A percentile compares a stretch with the other conserved stretches of the same genome.
phyloP scores from a whole-genome alignment of 2,888 invertebrate genomes.

The Caenorhabditis sp. region DNA sequence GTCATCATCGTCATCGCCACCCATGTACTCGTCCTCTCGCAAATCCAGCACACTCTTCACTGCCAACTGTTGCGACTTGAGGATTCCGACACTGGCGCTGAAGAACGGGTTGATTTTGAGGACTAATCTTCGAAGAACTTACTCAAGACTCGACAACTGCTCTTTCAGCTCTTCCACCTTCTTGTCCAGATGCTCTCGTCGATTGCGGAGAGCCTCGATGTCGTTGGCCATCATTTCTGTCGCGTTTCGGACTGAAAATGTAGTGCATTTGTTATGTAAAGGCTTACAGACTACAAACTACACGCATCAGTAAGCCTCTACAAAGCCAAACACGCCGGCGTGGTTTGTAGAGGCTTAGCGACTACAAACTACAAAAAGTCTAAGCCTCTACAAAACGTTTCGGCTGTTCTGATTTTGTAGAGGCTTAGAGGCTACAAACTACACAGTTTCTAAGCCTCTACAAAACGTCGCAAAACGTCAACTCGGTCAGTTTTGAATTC shows the following conservation, averaged over 20 bases:
- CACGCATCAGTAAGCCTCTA: not conserved
- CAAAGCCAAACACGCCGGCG: not conserved
- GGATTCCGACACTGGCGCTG: constrained; percentile 47
- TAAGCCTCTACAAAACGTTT: not conserved
- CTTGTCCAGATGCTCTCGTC: constrained; percentile 10
- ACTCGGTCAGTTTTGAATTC: no score
- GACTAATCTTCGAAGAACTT: not conserved
- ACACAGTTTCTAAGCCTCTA: constrained; percentile 1
- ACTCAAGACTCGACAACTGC: constrained; percentile 29
- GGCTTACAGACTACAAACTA: not conserved
- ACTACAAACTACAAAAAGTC: not conserved
- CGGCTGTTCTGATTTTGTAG: not conserved
- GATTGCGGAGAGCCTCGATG: constrained; percentile 5
- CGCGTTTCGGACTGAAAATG: constrained; percentile 26
- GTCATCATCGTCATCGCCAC: constrained; percentile 3
- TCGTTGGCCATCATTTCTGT: constrained; percentile 23
- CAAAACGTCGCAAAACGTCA: not conserved
- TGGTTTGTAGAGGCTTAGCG: not conserved
- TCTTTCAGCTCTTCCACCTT: constrained; percentile 15
- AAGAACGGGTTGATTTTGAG: not conserved
- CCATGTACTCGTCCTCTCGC: constrained; percentile 47
- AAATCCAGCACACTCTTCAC: constrained; percentile 53
- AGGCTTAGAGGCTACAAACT: constrained; percentile 1
- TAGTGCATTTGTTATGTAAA: not conserved
- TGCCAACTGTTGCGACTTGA: constrained; percentile 38